Percentiles rank a stretch among this genome's conserved stretches.
Conservation (phyloP, 2,797 vertebrate species). For the Myripristis jacobus region DNA sequence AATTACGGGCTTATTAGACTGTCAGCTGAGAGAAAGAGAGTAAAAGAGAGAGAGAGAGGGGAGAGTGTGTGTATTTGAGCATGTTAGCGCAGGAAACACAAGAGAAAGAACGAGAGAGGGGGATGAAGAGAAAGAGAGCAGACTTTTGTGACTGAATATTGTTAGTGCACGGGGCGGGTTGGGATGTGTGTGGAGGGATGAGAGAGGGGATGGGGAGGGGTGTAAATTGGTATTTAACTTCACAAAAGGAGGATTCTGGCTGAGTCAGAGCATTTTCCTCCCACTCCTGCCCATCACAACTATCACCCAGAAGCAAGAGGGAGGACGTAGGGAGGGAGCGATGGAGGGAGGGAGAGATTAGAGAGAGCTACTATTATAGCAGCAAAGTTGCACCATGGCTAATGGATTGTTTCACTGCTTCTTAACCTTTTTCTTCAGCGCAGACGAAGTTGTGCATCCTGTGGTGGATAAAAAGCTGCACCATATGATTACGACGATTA, state of each 20-base stretch:
- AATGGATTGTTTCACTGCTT: constrained; percentile 62
- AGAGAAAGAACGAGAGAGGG: constrained; percentile 28
- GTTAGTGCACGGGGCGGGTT: constrained; percentile 23
- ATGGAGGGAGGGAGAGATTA: constrained; percentile 46
- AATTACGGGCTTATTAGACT: constrained; percentile 76
- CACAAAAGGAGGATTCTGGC: constrained; percentile 70
- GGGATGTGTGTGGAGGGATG: constrained; percentile 20
- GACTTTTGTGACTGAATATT: constrained; percentile 43
- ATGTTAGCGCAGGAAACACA: not conserved
- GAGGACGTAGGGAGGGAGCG: constrained; percentile 17
- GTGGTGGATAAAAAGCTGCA: constrained; percentile 23
- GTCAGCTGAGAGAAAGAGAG: constrained; percentile 44
- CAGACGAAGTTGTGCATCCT: constrained; percentile 11
- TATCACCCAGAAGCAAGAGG: constrained; percentile 57
- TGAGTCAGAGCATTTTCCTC: constrained; percentile 72
- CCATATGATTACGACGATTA: constrained; percentile 16
- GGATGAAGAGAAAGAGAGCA: constrained; percentile 7
- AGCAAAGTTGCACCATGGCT: constrained; percentile 33
- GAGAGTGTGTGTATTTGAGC: constrained; percentile 1
- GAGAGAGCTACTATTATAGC: constrained; percentile 48
- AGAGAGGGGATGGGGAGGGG: constrained; percentile 31
- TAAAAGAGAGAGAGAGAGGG: not conserved
- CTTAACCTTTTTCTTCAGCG: constrained; percentile 49
- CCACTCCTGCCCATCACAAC: constrained; percentile 74
- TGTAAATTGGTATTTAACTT: constrained; percentile 71